Base-by-base conservation (phyloP, 2,797 vertebrate species). In the Epinephelus coioides region DNA sequence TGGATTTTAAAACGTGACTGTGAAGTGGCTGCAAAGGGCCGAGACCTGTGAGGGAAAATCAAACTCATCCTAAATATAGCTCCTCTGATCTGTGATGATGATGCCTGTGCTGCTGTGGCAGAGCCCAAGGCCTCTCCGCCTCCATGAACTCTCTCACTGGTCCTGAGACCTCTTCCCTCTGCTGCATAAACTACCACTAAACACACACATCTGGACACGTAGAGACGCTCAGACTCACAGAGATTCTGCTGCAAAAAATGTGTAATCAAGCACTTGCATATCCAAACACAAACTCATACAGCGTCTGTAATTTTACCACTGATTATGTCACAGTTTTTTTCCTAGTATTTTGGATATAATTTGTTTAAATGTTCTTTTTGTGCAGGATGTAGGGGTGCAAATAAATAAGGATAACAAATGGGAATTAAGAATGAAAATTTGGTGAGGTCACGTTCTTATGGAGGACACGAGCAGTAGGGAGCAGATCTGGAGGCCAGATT, bases 11-110 rank as follows among this genome's bases (percentile, higher is more conserved):
- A 80, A 59, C 1, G 1, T 4, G 47, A 73, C 49, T 60, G 60
- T 69, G 76, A 87, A 72, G 64, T 34, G 66, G 56, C 61, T 69
- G 46, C 56, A 70, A 66, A 83, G 78, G 71, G 63, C 51, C 2
- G 25, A 78, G 84, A 89, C 82, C 88, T 88, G 68, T 50, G 73
- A 88, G 77, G 75, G 66, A 56, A 82, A 86, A 83, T 78, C 68
- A 63, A 82, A 82, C 54, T 61, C 3, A 12, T 47, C 38, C 90
- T 91, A 91, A 89, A 91, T 87, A 88, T 91, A 93, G 81, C 85
- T 30, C 62, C 73, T 81, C 15, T 71, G 81, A 81, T 77, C 77
- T 91, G 84, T 70, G 75, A 86, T 86, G 78, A 85, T 65, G 79
- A 82, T 88, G 83, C 53, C 70, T 77, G 69, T 83, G 83, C 78